These are phyloP conservation scores for Cyclophora albipunctata DNA, from an alignment of 2,888 invertebrate genomes.

Conservation along the genomic window DNA sequence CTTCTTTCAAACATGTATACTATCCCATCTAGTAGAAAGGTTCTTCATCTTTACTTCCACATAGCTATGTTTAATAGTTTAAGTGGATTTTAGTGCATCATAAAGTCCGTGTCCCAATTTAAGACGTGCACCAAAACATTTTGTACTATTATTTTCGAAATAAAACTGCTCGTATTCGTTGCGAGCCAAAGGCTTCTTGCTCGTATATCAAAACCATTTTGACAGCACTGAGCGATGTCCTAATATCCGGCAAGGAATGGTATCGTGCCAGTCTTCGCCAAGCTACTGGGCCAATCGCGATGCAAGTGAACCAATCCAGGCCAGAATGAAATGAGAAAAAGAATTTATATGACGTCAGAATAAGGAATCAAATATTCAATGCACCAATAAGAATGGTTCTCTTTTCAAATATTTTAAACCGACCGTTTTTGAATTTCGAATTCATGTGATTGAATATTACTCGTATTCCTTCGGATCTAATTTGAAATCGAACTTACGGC, in stretches of 20 bases:
- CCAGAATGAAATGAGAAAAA: constrained; percentile 13
- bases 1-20: too few species aligned
- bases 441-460: constrained; percentile 11
- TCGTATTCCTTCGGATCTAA: too few species aligned
- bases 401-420: constrained; percentile 26
- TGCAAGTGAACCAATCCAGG: constrained; percentile 13
- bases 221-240: constrained; percentile 59
- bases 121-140: too few species aligned
- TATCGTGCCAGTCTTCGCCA: constrained; percentile 23
- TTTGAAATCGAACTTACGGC: too few species aligned
- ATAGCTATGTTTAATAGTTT: too few species aligned
- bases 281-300: constrained; percentile 5
- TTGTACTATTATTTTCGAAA: too few species aligned
- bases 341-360: constrained; percentile 28
- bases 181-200: constrained; percentile 1
- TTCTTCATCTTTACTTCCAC: too few species aligned
- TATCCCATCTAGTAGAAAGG: too few species aligned
- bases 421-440: constrained; percentile 17
- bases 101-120: too few species aligned
- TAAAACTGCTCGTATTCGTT: background rate
- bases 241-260: constrained; percentile 59
- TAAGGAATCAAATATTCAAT: constrained; percentile 23
- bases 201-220: constrained; percentile 41
- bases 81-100: too few species aligned
- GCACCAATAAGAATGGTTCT: constrained; percentile 11